Base-by-base conservation (phyloP, 2,888 invertebrate species). In the Thecocarcelia acutangulata region DNA sequence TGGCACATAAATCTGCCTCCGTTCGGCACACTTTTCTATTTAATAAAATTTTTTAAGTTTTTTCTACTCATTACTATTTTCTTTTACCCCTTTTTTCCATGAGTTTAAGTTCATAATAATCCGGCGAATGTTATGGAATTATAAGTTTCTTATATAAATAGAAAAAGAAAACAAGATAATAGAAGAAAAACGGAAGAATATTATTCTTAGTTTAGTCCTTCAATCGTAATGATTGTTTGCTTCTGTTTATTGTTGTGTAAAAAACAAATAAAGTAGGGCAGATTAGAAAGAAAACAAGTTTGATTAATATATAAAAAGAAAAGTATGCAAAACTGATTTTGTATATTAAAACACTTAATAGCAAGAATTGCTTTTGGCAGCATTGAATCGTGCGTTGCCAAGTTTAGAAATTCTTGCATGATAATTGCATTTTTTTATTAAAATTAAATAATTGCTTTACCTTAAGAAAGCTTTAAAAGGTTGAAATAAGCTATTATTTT, bases 131-230 rank as follows among this genome's bases (percentile, higher is more conserved):
- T 54, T 63, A 42, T 33, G 33, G 44, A 73, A 73, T 63, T 73
- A 73, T 73, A 63, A 63, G 44, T 52, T 63, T 73, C 17, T 44
- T 44, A 19, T 56, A 46, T 37, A 73, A 63, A 73, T 64, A 63
- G 21, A 52, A 59, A 24, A 56, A 44, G 12, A 61, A 33, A 72
- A 54, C 17, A 17, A 42, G 15, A 19, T 46, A 24, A 58, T 50
- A 59, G 17, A 40, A 13, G 28, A 40, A 46, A 69, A 73, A 73
- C 63, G 63, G 73, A 73, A 73, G 54, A 64, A 46, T 56, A 64
- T 54, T 64, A 54, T 74, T 46, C 12, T 44, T 52, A 42, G 46
- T 15, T 46, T 17, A 46, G 73, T 54, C 73, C 73, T 74, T 74
- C 54, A 56, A 46, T 54, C 37, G 17, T 56, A 52, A 54, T 42